Conservation (phyloP, 2,797 vertebrate species). For the Crocidura indochinensis region DNA sequence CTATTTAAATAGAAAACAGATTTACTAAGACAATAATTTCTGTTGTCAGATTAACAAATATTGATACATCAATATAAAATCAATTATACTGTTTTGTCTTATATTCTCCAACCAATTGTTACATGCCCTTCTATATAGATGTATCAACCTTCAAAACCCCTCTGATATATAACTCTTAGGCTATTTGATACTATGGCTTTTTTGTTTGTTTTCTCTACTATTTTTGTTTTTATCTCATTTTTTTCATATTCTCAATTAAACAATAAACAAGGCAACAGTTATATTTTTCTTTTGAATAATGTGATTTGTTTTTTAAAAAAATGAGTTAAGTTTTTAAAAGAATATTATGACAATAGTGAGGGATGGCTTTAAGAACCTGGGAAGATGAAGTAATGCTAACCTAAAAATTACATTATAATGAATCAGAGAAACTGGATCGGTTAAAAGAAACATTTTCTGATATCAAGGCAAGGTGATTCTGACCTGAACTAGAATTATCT, state of each 20-base stretch:
- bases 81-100: background rate
- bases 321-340: background rate
- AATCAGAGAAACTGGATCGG: background rate
- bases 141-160: background rate
- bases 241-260: background rate
- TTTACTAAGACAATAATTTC: conserved; percentile 3
- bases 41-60: background rate
- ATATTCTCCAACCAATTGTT: background rate
- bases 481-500: background rate
- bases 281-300: background rate
- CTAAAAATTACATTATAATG: background rate
- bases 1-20: background rate
- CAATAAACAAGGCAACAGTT: background rate
- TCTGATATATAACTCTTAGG: background rate
- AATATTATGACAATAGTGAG: background rate
- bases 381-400: background rate
- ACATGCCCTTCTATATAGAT: background rate
- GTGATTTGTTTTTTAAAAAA: background rate
- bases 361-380: background rate
- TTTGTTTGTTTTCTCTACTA: too few species aligned
- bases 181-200: background rate
- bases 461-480: background rate
- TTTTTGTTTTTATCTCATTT: background rate
- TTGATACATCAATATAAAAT: too few species aligned
- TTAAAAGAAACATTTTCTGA: background rate